phyloP scores from a whole-genome alignment of 2,888 invertebrate species.

The Saturnia pavonia region DNA sequence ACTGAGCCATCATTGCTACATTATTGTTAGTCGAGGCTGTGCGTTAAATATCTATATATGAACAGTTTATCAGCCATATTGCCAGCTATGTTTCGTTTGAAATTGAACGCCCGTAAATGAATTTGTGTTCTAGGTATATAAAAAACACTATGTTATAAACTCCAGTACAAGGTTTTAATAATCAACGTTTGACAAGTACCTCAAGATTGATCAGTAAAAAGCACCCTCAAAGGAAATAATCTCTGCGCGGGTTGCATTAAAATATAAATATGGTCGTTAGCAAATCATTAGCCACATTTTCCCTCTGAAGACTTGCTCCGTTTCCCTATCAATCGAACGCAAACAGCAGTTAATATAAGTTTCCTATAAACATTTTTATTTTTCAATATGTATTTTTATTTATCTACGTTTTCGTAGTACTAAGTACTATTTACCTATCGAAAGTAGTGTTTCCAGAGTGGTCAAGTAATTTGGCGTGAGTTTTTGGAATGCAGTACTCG shows the following conservation, averaged over 20 bases:
- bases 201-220: conserved; percentile 53
- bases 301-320: conserved; percentile 58
- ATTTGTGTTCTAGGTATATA: too few species aligned
- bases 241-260: conserved; percentile 71
- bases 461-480: too few species aligned
- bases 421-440: too few species aligned
- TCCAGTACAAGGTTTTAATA: conserved; percentile 11
- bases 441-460: too few species aligned
- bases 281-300: conserved; percentile 79
- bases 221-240: conserved; percentile 77
- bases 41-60: too few species aligned
- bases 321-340: conserved; percentile 66
- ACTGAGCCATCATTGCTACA: too few species aligned
- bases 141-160: too few species aligned
- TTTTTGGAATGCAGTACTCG: too few species aligned
- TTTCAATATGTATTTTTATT: neutral
- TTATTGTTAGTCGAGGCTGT: too few species aligned
- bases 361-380: neutral
- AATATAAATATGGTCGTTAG: conserved; percentile 80
- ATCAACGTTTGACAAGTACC: conserved; percentile 25
- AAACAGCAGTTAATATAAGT: conserved; percentile 39
- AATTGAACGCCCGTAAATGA: too few species aligned
- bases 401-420: neutral
- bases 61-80: too few species aligned
- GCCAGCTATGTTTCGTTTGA: too few species aligned